Percentiles rank a stretch among this genome's conserved stretches.
Conservation (phyloP, 2,888 invertebrate genomes). For the Oscheius sp. region DNA sequence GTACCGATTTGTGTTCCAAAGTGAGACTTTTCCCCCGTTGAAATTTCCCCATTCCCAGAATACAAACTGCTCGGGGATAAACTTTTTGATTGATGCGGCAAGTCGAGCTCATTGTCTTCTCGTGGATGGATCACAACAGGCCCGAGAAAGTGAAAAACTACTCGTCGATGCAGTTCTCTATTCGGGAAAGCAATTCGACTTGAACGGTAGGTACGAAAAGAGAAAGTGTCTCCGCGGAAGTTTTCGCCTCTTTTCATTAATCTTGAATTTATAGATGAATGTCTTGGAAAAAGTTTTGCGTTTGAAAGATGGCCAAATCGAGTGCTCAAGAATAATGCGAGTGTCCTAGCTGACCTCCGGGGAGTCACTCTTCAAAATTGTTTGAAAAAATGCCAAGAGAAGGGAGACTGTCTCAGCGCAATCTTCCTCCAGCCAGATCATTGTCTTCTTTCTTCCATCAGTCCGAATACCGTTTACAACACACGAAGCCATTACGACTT, state of each 20-base stretch:
- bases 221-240: background rate
- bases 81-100: slow-evolving; percentile 19
- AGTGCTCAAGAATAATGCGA: background rate
- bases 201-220: background rate
- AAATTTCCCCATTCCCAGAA: slow-evolving; percentile 5
- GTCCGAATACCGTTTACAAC: slow-evolving; percentile 58
- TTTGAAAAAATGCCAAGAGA: slow-evolving; percentile 44
- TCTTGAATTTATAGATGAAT: too few relatives aligned
- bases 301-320: slow-evolving; percentile 39
- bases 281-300: slow-evolving; percentile 37
- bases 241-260: background rate
- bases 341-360: background rate
- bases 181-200: slow-evolving; percentile 15
- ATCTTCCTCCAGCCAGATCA: slow-evolving; percentile 32
- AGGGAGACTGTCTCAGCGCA: slow-evolving; percentile 48
- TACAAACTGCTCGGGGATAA: slow-evolving; percentile 10
- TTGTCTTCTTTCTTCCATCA: slow-evolving; percentile 52
- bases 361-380: slow-evolving; percentile 38
- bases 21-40: background rate
- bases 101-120: slow-evolving; percentile 10
- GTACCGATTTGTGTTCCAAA: background rate
- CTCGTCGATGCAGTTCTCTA: slow-evolving; percentile 19
- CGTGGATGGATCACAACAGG: slow-evolving; percentile 11
- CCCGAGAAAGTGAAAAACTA: slow-evolving; percentile 17
- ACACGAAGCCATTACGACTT: slow-evolving; percentile 46